Base-by-base conservation (phyloP, 2,113 vertebrate species). In the Sapajus apella region DNA sequence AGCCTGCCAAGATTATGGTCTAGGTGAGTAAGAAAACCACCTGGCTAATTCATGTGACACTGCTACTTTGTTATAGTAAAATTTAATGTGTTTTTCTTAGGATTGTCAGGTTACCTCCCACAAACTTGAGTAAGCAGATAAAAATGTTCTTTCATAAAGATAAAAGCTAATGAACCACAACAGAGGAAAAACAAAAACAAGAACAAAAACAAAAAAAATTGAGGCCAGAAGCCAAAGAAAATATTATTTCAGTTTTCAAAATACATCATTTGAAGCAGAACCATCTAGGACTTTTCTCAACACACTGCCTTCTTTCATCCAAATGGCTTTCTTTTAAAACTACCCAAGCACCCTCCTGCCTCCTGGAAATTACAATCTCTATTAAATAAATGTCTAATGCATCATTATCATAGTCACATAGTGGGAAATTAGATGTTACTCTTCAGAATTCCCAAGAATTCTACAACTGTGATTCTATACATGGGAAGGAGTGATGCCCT, bases 81-180 rank as follows among this genome's bases (percentile, higher is more conserved):
- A 45, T 82, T 85, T n/a, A 91, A 17, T 43, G 61, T 61, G 75
- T 76, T 92, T 96, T 97, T 32, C 73, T 96, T 85, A 77, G 43
- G 90, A 70, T 70, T 92, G 32, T 75, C 68, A 85, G 17, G 12
- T 70, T 61, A 87, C 20, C 5, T n/a, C 17, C 70, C 6, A 66
- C 32, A 32, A 94, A 76, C 5, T 58, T 84, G 47, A 94, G 75
- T 40, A 79, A 96, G 56, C 27, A 95, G n/a, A 96, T 84, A 96
- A 95, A 92, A 92, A 96, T 87, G 45, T 66, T 93, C 56, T 76
- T 97, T 96, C 56, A 77, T 52, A 77, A 85, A 94, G 35, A 96
- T 58, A 91, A 97, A 95, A 97, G 79, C 72, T 94, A 98, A 95
- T 85, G 86, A 97, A 68, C 75, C 73, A 70, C 61, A 91, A 87